Evolutionary conservation across 92 coral and sea anemone genomes (phyloP).

Genomic region (Epizoanthus fatuus): DNA sequence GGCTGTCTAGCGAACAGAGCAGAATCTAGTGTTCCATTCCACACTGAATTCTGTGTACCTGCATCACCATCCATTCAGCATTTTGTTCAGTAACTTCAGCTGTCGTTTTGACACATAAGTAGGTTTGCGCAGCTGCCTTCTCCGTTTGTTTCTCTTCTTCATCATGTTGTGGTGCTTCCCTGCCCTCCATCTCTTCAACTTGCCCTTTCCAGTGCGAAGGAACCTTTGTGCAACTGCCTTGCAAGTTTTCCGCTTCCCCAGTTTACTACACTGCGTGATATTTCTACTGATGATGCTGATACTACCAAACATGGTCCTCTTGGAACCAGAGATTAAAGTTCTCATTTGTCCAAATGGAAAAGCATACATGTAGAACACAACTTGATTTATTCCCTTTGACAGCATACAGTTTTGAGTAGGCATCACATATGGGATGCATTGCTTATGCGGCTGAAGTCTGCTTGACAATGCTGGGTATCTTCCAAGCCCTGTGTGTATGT

Average conservation of each 20-base stretch:
- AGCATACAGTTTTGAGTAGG: not conserved
- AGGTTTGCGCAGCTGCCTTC: constrained; percentile 85
- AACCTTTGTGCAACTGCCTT: constrained; percentile 97
- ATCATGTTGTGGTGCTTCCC: constrained; percentile 92
- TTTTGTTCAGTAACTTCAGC: constrained; percentile 88
- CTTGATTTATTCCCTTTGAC: constrained; percentile 5
- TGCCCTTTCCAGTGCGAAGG: constrained; percentile 93
- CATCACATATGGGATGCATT: not conserved
- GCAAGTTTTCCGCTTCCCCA: constrained; percentile 95
- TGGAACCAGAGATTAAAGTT: not conserved
- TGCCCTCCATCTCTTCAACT: constrained; percentile 91
- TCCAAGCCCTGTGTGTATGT: not conserved
- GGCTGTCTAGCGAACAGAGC: too few species aligned
- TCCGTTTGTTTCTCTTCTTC: constrained; percentile 85
- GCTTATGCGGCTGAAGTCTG: not conserved
- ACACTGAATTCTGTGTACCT: too few species aligned
- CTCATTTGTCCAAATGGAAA: not conserved
- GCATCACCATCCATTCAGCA: constrained; percentile 93
- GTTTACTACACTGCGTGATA: constrained; percentile 81
- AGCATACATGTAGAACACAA: not conserved
- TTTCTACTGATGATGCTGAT: constrained; percentile 30
- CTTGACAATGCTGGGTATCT: not conserved
- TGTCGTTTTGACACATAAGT: constrained; percentile 90
- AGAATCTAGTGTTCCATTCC: not conserved
- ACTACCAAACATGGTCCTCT: not conserved